Evolutionary conservation across 2,888 invertebrate species (phyloP).

Genomic region (Eupithecia tripunctaria): DNA sequence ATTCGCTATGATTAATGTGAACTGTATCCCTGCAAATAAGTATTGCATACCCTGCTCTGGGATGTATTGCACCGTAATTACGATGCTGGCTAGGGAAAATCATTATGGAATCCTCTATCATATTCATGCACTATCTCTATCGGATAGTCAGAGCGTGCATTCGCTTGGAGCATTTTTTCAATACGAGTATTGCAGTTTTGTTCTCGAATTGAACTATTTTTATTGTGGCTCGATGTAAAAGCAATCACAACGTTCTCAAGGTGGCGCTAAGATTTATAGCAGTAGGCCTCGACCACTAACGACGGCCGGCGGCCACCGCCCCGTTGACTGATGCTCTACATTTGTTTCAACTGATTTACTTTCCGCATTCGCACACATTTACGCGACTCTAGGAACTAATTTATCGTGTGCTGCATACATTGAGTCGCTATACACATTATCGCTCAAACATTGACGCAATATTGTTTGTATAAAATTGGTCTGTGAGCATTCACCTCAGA

Average conservation of each 20-base stretch:
- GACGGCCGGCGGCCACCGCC: conserved; percentile 62
- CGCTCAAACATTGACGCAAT: conserved; percentile 31
- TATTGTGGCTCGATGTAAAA: conserved; percentile 45
- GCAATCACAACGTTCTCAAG: conserved; percentile 71
- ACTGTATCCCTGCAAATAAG: conserved; percentile 67
- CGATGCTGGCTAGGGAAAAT: conserved; percentile 41
- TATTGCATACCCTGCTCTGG: conserved; percentile 51
- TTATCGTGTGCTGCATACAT: conserved; percentile 55
- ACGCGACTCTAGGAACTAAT: conserved; percentile 58
- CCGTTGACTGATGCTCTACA: conserved; percentile 78
- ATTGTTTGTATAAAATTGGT: conserved; percentile 63
- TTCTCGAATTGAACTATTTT: conserved; percentile 28
- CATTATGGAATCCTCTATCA: conserved; percentile 48
- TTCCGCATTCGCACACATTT: conserved; percentile 67
- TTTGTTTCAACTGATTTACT: conserved; percentile 83
- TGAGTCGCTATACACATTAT: conserved; percentile 36
- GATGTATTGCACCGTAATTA: conserved; percentile 68
- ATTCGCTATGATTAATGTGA: conserved; percentile 74
- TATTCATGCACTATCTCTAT: conserved; percentile 51
- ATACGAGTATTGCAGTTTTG: conserved; percentile 18
- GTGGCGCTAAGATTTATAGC: conserved; percentile 77
- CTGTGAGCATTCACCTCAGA: conserved; percentile 65
- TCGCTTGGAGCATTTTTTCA: conserved; percentile 34
- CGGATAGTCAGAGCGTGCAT: conserved; percentile 19
- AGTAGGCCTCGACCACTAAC: conserved; percentile 77